These are phyloP conservation scores for Nomia melanderi DNA, from an alignment of 1,140 invertebrate genomes.

Conservation along the genomic window DNA sequence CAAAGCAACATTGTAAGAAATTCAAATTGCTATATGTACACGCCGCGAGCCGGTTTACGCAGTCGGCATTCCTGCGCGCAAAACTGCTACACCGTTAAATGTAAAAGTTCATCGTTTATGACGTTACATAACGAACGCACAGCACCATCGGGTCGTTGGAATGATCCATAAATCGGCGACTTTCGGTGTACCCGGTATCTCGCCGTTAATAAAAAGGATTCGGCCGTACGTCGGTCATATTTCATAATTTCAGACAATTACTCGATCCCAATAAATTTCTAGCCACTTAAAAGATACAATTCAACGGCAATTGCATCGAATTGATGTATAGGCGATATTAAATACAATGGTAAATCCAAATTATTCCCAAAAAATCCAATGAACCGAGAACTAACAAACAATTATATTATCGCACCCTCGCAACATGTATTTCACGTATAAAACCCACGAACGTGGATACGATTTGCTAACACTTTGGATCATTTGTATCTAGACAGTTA, in stretches of 20 bases:
- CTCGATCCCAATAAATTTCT: no score
- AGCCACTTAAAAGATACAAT: no score
- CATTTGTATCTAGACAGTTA: no score
- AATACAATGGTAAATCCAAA: no score
- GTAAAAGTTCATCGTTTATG: constrained; percentile 40
- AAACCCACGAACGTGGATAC: no score
- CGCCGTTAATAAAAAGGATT: not conserved
- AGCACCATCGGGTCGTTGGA: not conserved
- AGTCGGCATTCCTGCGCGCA: constrained; percentile 36
- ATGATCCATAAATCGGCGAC: not conserved
- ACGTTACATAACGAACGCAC: not conserved
- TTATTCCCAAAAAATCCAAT: no score
- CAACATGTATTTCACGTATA: no score
- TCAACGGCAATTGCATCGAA: no score
- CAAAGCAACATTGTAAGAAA: constrained; percentile 28
- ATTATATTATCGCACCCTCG: no score
- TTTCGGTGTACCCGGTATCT: not conserved
- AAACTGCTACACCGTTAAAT: constrained; percentile 32
- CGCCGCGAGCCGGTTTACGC: constrained; percentile 38
- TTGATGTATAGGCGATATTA: no score
- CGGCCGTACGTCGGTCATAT: not conserved
- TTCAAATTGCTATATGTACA: constrained; percentile 29
- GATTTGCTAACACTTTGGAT: no score
- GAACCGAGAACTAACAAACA: no score
- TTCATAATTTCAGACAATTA: not conserved